A percentile compares a stretch with the other conserved stretches of the same genome.
Evolutionary conservation across 2,888 invertebrate genomes (phyloP).

Genomic region (Alsophila aescularia): DNA sequence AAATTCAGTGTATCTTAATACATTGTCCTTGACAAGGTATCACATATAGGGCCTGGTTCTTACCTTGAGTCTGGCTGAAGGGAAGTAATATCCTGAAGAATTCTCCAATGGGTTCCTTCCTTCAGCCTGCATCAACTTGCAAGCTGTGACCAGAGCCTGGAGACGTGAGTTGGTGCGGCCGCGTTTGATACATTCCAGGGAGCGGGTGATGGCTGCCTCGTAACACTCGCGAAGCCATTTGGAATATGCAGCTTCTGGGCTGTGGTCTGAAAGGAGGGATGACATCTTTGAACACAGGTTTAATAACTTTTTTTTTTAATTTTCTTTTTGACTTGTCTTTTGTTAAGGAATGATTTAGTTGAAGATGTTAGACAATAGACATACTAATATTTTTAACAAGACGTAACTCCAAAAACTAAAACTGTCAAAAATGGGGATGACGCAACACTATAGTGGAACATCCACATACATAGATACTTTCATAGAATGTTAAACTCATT

Average conservation of each 20-base stretch:
- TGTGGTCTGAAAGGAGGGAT: conserved; percentile 56
- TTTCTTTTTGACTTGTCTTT: neutral
- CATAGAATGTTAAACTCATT: too few species aligned
- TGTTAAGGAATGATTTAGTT: neutral
- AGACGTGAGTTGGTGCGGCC: conserved; percentile 79
- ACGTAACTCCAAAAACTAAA: too few species aligned
- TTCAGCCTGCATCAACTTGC: conserved; percentile 90
- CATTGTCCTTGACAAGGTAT: too few species aligned
- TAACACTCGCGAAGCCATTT: conserved; percentile 89
- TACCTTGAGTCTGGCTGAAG: conserved; percentile 86
- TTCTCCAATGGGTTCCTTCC: conserved; percentile 87
- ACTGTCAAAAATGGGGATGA: too few species aligned
- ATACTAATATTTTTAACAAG: too few species aligned
- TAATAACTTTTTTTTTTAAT: too few species aligned
- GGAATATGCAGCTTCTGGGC: conserved; percentile 86
- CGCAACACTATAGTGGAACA: too few species aligned
- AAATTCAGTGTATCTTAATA: too few species aligned
- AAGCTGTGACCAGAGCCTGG: conserved; percentile 88
- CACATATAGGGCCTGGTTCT: too few species aligned
- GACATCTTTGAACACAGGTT: neutral
- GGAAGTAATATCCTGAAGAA: conserved; percentile 85
- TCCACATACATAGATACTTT: too few species aligned
- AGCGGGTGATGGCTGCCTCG: conserved; percentile 85
- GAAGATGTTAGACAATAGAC: too few species aligned
- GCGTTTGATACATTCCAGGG: conserved; percentile 83